Evolutionary conservation across 2,888 invertebrate species (phyloP).

Genomic region (Melangyna quadrimaculata): DNA sequence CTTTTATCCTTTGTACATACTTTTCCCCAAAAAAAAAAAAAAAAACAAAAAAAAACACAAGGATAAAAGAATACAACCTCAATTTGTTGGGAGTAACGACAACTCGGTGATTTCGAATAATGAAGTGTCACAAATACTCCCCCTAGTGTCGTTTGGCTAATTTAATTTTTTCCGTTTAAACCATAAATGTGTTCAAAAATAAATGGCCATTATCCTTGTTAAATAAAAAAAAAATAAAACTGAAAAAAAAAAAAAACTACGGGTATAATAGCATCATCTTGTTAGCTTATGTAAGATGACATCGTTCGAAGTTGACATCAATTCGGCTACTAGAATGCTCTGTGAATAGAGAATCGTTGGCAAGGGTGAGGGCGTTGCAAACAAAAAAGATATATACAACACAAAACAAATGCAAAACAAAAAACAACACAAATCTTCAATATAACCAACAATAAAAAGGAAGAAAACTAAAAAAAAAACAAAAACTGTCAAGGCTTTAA

Average conservation of each 20-base stretch:
- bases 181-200: conserved; percentile 47
- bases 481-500: conserved; percentile 15
- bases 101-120: neutral
- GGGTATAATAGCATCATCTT: conserved; percentile 12
- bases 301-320: conserved; percentile 69
- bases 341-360: conserved; percentile 33
- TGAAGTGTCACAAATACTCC: conserved; percentile 9
- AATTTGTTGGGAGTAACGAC: neutral
- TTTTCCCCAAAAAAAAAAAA: conserved; percentile 1
- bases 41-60: conserved; percentile 12
- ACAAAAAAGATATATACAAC: conserved; percentile 41
- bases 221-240: conserved; percentile 26
- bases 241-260: neutral
- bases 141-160: conserved; percentile 1
- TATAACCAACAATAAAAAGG: neutral
- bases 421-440: conserved; percentile 11
- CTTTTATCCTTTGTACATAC: conserved; percentile 7
- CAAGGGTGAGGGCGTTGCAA: conserved; percentile 60
- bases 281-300: conserved; percentile 70
- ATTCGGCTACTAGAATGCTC: conserved; percentile 58
- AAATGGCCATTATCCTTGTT: conserved; percentile 50
- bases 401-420: conserved; percentile 9
- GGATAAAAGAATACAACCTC: neutral
- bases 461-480: neutral
- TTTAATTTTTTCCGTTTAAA: conserved; percentile 7